Evolutionary conservation across 2,113 vertebrate species (phyloP).

Genomic region (Brachypodius melanocephalos): DNA sequence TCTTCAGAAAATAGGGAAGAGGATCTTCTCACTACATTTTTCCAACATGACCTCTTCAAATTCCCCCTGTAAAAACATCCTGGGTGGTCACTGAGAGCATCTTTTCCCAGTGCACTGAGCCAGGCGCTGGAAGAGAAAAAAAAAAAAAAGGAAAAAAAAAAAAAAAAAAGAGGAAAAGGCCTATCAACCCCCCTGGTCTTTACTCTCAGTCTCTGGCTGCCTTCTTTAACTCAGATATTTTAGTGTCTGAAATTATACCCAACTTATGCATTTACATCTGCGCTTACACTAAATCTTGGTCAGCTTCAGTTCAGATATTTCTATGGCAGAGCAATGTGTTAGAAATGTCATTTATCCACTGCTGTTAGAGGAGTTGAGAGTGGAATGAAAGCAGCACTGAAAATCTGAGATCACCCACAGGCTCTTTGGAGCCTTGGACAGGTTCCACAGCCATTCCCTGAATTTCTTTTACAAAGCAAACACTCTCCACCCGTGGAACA

Average conservation of each 20-base stretch:
- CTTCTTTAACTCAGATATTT: background rate
- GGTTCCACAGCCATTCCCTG: background rate
- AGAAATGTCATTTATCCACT: background rate
- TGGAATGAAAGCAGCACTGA: background rate
- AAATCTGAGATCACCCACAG: background rate
- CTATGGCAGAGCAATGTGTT: background rate
- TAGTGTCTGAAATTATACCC: background rate
- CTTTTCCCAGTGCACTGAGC: background rate
- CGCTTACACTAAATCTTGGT: background rate
- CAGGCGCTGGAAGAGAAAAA: background rate
- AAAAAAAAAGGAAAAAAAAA: background rate
- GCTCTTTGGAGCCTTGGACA: background rate
- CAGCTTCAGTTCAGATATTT: background rate
- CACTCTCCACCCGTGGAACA: background rate
- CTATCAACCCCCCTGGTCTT: background rate
- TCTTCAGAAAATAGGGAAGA: background rate
- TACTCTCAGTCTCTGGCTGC: background rate
- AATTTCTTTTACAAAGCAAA: background rate
- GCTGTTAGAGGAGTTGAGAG: background rate
- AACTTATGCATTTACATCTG: background rate
- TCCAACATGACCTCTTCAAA: background rate
- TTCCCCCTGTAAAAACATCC: background rate
- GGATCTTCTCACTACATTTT: background rate
- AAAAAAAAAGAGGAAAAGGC: background rate
- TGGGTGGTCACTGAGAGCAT: background rate